These are phyloP conservation scores for Ricordea florida DNA, from an alignment of 92 coral and sea anemone genomes.

Conservation along the genomic window DNA sequence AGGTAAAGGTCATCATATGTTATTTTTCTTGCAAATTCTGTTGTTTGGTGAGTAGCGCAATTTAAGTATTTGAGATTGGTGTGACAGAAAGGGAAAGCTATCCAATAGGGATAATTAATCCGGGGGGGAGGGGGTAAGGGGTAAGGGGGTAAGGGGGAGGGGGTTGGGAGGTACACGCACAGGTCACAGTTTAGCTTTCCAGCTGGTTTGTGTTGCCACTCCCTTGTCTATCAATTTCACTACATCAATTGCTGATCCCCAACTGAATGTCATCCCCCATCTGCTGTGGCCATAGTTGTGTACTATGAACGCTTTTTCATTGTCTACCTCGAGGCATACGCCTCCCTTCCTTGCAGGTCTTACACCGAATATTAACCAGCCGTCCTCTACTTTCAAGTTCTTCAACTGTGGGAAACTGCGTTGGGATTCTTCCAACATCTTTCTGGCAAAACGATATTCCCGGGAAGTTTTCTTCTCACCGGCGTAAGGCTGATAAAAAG, in stretches of 20 bases:
- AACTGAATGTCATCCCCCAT: constrained; percentile 53
- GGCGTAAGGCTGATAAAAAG: neutral
- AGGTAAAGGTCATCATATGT: too few species aligned
- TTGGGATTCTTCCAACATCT: neutral
- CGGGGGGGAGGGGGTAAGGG: too few species aligned
- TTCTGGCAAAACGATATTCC: neutral
- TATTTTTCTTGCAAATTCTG: too few species aligned
- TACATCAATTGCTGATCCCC: constrained; percentile 63
- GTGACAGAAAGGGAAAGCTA: too few species aligned
- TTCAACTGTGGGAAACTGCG: neutral
- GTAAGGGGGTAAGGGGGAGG: too few species aligned
- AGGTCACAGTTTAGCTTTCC: constrained; percentile 15
- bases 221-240: constrained; percentile 15
- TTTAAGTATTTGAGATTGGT: too few species aligned
- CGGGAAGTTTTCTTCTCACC: too few species aligned
- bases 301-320: constrained; percentile 2
- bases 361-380: neutral
- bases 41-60: too few species aligned
- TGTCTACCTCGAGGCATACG: constrained; percentile 30
- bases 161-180: neutral
- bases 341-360: constrained; percentile 15
- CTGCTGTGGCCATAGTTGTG: constrained; percentile 63
- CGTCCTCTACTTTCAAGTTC: neutral
- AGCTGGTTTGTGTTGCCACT: neutral
- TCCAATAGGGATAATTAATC: too few species aligned